Percentiles rank a stretch among this genome's conserved stretches.
Evolutionary conservation across 2,797 vertebrate species (phyloP).

Genomic region (Odontamblyopus lacepedii): DNA sequence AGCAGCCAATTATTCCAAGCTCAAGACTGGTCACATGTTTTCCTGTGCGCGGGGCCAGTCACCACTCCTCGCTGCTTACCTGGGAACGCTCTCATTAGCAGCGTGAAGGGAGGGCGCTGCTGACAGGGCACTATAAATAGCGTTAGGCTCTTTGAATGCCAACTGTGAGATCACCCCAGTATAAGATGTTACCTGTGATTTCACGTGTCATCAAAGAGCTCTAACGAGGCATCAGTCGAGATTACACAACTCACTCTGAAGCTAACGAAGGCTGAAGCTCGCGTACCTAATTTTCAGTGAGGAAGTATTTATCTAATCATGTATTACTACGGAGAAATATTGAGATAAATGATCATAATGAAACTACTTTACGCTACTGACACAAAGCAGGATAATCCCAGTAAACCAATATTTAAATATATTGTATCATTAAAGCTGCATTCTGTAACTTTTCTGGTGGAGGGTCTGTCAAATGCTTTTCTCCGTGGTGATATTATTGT

Average conservation of each 20-base stretch:
- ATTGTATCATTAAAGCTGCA: too few relatives aligned
- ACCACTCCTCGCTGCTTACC: constrained; percentile 57
- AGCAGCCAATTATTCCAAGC: constrained; percentile 58
- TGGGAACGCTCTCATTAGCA: constrained; percentile 67
- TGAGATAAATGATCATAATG: too few relatives aligned
- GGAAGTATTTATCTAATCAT: too few relatives aligned
- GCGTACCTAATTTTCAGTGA: too few relatives aligned
- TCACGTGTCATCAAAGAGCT: constrained; percentile 28
- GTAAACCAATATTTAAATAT: too few relatives aligned
- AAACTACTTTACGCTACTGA: too few relatives aligned
- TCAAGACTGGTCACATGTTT: constrained; percentile 29
- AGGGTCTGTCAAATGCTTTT: too few relatives aligned
- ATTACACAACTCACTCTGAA: constrained; percentile 9
- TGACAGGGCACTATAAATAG: constrained; percentile 75
- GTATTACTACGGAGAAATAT: too few relatives aligned
- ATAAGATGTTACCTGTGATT: constrained; percentile 24
- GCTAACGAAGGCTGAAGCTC: background rate
- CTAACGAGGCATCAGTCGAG: constrained; percentile 7
- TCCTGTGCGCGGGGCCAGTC: constrained; percentile 31
- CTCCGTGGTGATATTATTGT: too few relatives aligned
- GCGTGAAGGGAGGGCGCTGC: constrained; percentile 38
- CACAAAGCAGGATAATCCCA: too few relatives aligned
- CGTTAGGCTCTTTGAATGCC: constrained; percentile 42
- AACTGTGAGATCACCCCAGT: constrained; percentile 55
- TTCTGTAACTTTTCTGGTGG: too few relatives aligned